Base-by-base conservation (phyloP, 2,797 vertebrate species). In the Sitta carolinensis region DNA sequence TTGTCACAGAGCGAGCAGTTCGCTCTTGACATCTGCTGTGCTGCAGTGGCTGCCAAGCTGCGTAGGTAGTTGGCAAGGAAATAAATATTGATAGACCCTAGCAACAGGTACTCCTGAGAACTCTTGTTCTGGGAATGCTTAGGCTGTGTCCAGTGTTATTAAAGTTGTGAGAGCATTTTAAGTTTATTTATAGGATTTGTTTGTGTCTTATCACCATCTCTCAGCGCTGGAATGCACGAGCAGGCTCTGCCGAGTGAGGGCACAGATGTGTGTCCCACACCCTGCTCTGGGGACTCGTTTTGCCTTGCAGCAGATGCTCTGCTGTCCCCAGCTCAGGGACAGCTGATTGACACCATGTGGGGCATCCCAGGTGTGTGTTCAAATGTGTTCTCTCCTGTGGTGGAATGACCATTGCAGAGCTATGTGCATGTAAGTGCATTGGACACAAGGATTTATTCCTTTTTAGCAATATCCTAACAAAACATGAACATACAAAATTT, bases 51-150 rank as follows among this genome's bases (percentile, higher is more conserved):
- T 93, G 94, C 93, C 92, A 95, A 94, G 87, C 20, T 38, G 87
- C 3, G 8, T 80, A 86, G 87, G 93, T 94, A 82, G 84, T 81
- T 87, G 92, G 68, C 87, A 73, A 88, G 91, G 89, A 89, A 93
- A 78, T 89, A 96, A 95, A 95, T 95, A 89, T 81, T 96, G 94
- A 91, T 90, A 93, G 90, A 38, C 61, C 89, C 75, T 95, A 96
- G 94, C 79, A 94, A 95, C 86, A 87, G 93, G 87, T 95, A 94
- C 70, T 86, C 78, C 69, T 87, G 87, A 91, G 93, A 94, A 79
- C 73, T 75, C 91, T 82, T 13, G 20, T 94, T 92, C 94, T 90
- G 77, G 83, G 94, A 96, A 93, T 16, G 55, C 90, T 92, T 67
- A 63, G 77, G 66, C 74, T 2, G 1, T 45, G 51, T 59, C 87